Evolutionary conservation across 2,888 invertebrate genomes (phyloP), one percentile per base, ranked within the genome.

Genomic region (Andrena praecox): DNA sequence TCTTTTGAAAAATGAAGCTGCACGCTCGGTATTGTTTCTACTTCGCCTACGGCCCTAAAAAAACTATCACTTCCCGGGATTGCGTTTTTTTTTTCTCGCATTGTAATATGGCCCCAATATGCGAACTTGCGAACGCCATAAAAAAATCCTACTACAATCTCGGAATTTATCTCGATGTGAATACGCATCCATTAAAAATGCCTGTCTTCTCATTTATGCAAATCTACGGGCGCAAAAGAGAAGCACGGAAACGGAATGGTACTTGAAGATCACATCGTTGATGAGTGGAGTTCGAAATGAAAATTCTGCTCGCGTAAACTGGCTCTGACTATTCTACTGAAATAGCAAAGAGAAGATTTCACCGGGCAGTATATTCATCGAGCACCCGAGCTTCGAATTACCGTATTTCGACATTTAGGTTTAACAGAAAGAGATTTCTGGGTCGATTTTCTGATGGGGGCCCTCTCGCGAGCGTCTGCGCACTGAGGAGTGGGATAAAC

Each of bases 341-440:
- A 70, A 12, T 33, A 52, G 31, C 56, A 66, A 69, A 73, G 69
- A 59, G 42, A 10, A 31, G 50, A 71, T 69, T 67, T 62, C 35
- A 62, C 29, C 10, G 60, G 62, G 56, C 68, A 74, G 74, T 77
- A 68, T 82, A 80, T 82, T 70, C 68, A 80, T 83, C 66, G 77
- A 74, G 78, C 67, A 60, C 24, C 67, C 62, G 67, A 66, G 10
- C 27, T 62, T 64, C 52, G 27, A 42, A 20, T 33, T 29, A 63
- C 70, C 71, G 80, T 84, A 81, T 81, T 74, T 83, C 76, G 81
- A 81, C 79, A 83, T 87, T 86, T 66, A 69, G 82, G 72, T 85
- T 80, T 84, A 86, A 85, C 80, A 80, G 87, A 82, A 80, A 85
- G 85, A 82, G 82, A 78, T 85, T 80, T 76, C 73, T 66, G 10